Evolutionary conservation across 2,888 invertebrate species (phyloP).

Genomic region (Syrista parreyssii): DNA sequence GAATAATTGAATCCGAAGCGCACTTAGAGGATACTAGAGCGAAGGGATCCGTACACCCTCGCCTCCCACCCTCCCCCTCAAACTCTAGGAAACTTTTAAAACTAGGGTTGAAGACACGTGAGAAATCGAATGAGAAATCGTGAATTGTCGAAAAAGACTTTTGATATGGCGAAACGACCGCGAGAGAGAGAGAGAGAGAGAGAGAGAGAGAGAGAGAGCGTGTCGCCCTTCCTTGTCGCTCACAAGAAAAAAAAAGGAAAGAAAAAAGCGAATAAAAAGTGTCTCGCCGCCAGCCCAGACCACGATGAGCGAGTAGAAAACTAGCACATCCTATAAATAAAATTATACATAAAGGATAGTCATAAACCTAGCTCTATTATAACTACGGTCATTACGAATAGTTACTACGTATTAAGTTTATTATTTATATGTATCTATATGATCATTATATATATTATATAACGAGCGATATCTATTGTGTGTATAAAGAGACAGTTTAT

Average conservation of each 20-base stretch:
- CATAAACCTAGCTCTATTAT: constrained; percentile 15
- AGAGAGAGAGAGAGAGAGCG: no score
- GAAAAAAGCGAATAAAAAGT: background rate
- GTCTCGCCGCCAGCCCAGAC: background rate
- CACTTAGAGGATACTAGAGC: constrained; percentile 23
- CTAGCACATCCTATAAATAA: constrained; percentile 12
- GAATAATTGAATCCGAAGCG: constrained; percentile 42
- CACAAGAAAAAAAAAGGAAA: no score
- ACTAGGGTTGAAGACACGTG: no score
- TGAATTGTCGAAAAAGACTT: no score
- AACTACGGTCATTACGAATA: constrained; percentile 6
- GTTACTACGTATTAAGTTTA: constrained; percentile 29
- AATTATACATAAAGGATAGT: constrained; percentile 27
- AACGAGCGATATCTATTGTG: background rate
- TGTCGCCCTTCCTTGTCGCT: no score
- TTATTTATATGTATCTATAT: constrained; percentile 32
- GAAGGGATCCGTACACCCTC: constrained; percentile 10
- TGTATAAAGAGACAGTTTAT: constrained; percentile 5
- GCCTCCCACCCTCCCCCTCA: background rate
- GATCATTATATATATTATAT: constrained; percentile 23
- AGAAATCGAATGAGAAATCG: no score
- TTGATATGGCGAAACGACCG: no score
- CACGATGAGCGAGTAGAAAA: background rate
- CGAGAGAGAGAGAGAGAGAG: no score
- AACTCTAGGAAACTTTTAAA: no score